phyloP scores from a whole-genome alignment of 2,113 vertebrate species.

The Pollachius pollachius region DNA sequence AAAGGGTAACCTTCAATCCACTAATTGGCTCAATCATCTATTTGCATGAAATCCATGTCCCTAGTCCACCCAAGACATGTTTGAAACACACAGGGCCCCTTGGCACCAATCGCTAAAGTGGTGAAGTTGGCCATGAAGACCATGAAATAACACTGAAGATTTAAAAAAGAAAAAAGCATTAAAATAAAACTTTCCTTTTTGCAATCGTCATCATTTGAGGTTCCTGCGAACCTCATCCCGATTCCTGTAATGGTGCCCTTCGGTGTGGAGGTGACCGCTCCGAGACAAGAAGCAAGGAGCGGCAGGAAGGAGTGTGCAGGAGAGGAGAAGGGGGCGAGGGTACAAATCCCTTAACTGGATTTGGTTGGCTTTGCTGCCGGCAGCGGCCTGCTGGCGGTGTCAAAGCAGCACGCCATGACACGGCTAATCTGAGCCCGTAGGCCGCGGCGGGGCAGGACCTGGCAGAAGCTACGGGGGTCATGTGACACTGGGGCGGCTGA shows the following conservation, averaged over 20 bases:
- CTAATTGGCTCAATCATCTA: too few relatives aligned
- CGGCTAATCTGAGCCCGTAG: constrained; percentile 62
- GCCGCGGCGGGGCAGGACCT: constrained; percentile 42
- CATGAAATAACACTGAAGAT: constrained; percentile 11
- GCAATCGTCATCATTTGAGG: constrained; percentile 51
- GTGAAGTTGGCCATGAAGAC: background rate
- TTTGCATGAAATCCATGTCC: too few relatives aligned
- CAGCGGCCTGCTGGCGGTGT: constrained; percentile 51
- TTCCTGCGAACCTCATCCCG: constrained; percentile 47
- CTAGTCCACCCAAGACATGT: too few relatives aligned
- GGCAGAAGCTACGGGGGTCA: constrained; percentile 27
- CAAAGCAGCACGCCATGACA: constrained; percentile 56
- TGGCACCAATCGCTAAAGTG: too few relatives aligned
- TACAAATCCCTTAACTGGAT: constrained; percentile 77
- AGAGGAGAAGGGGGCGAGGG: constrained; percentile 40
- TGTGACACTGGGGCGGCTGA: constrained; percentile 32
- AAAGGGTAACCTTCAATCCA: too few relatives aligned
- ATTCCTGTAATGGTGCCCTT: constrained; percentile 53
- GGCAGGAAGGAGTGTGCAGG: constrained; percentile 34
- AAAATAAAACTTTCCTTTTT: constrained; percentile 37
- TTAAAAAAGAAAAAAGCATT: constrained; percentile 21
- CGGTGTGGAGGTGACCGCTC: constrained; percentile 49
- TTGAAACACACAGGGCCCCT: too few relatives aligned
- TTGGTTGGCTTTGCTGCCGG: constrained; percentile 55
- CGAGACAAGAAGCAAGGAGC: constrained; percentile 28